A percentile compares a stretch with the other conserved stretches of the same genome.
Conservation (phyloP, 2,797 vertebrate genomes). For the Gadopsis marmoratus region DNA sequence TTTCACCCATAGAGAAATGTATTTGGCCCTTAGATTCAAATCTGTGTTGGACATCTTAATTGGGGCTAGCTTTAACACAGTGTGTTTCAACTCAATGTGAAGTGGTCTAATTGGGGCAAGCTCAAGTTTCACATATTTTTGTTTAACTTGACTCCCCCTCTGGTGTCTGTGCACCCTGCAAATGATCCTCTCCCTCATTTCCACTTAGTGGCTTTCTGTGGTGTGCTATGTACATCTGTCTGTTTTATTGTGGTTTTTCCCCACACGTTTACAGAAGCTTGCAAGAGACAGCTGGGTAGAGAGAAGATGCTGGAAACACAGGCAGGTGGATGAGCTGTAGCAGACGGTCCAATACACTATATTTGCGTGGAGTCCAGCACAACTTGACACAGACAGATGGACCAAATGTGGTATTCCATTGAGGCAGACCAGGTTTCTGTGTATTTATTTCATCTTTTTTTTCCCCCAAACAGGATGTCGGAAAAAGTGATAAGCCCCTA, state of each 20-base stretch:
- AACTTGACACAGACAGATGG: not conserved
- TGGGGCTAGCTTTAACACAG: not conserved
- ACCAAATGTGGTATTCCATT: not conserved
- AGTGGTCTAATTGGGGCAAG: constrained; percentile 2
- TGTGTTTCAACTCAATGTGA: not conserved
- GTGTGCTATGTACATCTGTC: not conserved
- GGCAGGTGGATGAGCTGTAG: not conserved
- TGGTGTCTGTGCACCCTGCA: constrained; percentile 5
- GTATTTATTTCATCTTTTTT: not conserved
- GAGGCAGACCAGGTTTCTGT: not conserved
- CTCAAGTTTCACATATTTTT: not conserved
- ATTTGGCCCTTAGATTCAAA: not conserved
- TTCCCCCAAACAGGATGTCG: not conserved
- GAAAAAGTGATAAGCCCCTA: not conserved
- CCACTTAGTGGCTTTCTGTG: not conserved
- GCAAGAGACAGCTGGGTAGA: constrained; percentile 5
- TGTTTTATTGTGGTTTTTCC: not conserved
- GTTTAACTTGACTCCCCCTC: not conserved
- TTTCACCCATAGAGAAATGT: not conserved
- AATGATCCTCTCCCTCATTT: not conserved
- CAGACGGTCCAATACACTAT: not conserved
- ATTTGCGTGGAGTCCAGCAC: not conserved
- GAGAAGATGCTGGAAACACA: not conserved
- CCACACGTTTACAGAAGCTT: not conserved
- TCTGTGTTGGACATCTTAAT: constrained; percentile 4